Percentiles rank a stretch among this genome's conserved stretches.
Conservation (phyloP, 2,888 invertebrate species). For the Philopedon plagiatum region DNA sequence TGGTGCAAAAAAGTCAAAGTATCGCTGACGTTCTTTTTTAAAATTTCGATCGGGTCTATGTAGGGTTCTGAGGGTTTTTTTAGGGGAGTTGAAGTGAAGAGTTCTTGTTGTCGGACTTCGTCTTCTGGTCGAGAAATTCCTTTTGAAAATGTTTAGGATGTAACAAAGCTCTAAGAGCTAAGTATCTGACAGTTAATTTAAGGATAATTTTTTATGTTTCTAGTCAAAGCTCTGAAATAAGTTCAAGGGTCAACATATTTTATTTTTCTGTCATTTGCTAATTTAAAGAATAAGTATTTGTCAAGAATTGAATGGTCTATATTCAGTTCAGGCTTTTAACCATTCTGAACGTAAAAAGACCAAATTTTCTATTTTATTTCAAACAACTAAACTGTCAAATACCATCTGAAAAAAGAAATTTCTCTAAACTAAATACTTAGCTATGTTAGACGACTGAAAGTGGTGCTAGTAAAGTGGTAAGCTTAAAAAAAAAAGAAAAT, state of each 20-base stretch:
- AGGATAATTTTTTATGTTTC: too few relatives aligned
- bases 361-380: not conserved
- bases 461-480: conserved; percentile 35
- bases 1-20: conserved; percentile 67
- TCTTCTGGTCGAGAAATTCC: conserved; percentile 52
- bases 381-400: conserved; percentile 26
- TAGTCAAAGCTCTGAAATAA: too few relatives aligned
- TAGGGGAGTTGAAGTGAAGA: conserved; percentile 60
- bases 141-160: conserved; percentile 55
- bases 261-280: too few relatives aligned
- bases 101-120: conserved; percentile 49
- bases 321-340: too few relatives aligned
- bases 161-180: not conserved
- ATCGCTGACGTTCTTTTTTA: conserved; percentile 66
- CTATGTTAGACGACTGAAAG: conserved; percentile 11
- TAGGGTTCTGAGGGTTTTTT: conserved; percentile 43
- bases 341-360: too few relatives aligned
- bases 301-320: too few relatives aligned
- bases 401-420: not conserved
- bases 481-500: conserved; percentile 18
- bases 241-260: too few relatives aligned
- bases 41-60: conserved; percentile 60
- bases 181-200: conserved; percentile 28
- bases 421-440: conserved; percentile 4
- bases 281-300: too few relatives aligned